Percentiles rank a stretch among this genome's conserved stretches.
These are phyloP conservation scores for Girardia tigrina DNA, from an alignment of 2,888 invertebrate species.

Conservation along the genomic window DNA sequence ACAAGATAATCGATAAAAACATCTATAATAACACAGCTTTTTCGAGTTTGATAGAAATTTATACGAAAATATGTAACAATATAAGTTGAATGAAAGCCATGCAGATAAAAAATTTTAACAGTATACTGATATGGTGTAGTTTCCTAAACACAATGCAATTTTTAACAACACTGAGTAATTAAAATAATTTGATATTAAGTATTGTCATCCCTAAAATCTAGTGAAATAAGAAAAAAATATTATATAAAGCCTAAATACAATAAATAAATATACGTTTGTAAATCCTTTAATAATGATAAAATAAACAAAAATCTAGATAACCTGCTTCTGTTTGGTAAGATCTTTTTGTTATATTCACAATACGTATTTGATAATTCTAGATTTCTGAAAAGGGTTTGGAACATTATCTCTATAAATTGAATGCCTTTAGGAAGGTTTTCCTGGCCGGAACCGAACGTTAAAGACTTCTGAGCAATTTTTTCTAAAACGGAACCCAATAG, in stretches of 20 bases:
- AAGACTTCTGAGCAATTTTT: conserved; percentile 42
- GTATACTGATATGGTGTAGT: too few relatives aligned
- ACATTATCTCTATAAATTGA: conserved; percentile 41
- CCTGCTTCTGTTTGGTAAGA: conserved; percentile 54
- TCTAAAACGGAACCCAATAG: not conserved
- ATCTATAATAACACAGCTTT: too few relatives aligned
- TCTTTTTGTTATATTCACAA: conserved; percentile 52
- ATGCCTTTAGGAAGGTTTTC: not conserved
- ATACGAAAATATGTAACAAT: too few relatives aligned
- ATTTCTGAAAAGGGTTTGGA: conserved; percentile 48
- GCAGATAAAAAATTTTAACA: too few relatives aligned
- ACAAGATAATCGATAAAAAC: too few relatives aligned
- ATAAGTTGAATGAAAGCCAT: too few relatives aligned
- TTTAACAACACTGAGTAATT: too few relatives aligned
- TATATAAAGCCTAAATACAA: too few relatives aligned
- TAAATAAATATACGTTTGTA: too few relatives aligned
- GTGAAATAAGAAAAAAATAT: not conserved
- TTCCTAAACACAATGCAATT: too few relatives aligned
- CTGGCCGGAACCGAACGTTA: not conserved
- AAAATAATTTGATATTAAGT: not conserved
- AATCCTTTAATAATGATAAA: conserved; percentile 24
- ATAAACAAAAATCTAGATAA: conserved; percentile 39
- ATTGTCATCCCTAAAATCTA: not conserved
- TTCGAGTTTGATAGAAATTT: too few relatives aligned
- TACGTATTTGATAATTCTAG: conserved; percentile 53